phyloP scores from a whole-genome alignment of 1,140 invertebrate species.

The Carcinoscorpius rotundicauda region DNA sequence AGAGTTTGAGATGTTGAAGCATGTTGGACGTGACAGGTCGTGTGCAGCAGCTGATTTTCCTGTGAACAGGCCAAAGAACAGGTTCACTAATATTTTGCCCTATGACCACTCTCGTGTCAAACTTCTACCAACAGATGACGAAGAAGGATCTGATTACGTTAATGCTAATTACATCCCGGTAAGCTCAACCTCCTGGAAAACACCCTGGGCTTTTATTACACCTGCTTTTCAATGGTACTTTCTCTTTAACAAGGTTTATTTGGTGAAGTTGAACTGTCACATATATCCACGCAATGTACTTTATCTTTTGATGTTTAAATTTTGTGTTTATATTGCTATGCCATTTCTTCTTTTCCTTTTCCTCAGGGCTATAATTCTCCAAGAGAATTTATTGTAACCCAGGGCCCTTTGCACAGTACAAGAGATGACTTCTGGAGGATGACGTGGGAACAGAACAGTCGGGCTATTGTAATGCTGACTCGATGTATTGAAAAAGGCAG shows the following conservation, averaged over 20 bases:
- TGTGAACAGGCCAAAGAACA: slow-evolving; percentile 92
- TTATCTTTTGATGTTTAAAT: not conserved
- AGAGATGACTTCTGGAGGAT: slow-evolving; percentile 97
- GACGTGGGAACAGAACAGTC: slow-evolving; percentile 91
- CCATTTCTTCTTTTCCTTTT: too few relatives aligned
- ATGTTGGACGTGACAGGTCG: slow-evolving; percentile 82
- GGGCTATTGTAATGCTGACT: slow-evolving; percentile 93
- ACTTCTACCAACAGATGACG: slow-evolving; percentile 87
- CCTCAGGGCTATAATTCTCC: slow-evolving; percentile 69
- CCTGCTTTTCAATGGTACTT: too few relatives aligned
- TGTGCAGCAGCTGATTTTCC: slow-evolving; percentile 82
- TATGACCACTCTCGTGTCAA: slow-evolving; percentile 95
- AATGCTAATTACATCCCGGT: slow-evolving; percentile 90
- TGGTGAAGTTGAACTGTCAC: not conserved
- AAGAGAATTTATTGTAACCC: slow-evolving; percentile 89
- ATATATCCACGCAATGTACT: too few relatives aligned
- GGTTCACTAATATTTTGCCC: slow-evolving; percentile 97
- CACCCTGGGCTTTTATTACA: too few relatives aligned
- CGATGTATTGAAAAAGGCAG: slow-evolving; percentile 77
- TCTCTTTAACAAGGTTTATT: not conserved
- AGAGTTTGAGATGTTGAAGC: slow-evolving; percentile 94
- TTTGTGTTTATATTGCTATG: not conserved
- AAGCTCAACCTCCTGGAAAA: not conserved
- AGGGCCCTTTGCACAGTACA: slow-evolving; percentile 90
- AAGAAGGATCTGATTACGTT: slow-evolving; percentile 92